Base-by-base conservation (phyloP, 2,888 invertebrate genomes). In the Mystacides longicornis region DNA sequence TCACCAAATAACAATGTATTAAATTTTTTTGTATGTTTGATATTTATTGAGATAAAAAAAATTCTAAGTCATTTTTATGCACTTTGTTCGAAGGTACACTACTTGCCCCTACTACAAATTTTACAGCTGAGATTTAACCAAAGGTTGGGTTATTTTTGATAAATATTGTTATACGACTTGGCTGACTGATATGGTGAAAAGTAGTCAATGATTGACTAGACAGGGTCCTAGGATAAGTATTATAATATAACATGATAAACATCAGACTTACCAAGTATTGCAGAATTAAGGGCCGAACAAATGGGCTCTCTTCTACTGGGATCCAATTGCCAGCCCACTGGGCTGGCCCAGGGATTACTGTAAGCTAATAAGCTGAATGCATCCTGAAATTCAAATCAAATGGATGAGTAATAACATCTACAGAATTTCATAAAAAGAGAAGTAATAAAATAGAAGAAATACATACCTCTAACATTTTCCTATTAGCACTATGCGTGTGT, bases 351-450 rank as follows among this genome's bases (percentile, higher is more conserved):
- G 23, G 97, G 98, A 79, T 98, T 96, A 65, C 93, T 89, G 76
- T 98, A 98, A 49, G 97, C 97, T 69, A 98, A 80, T 69, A 98
- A 81, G 78, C 96, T 96, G 80, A 97, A 98, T 68, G 97, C 97
- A 75, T 97, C 93, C 89, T 95, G 78, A 22, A 72, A 67, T 43
- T 14, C 43, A 43, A 16, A 43, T 11, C 7, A n/a, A n/a, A n/a
- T 43, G 18, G 45, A 7, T 19, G 20, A 45, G 45, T 21, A 45
- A 19, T 20, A n/a, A 3, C 11, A 3, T 45, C 3, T 7, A 7
- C 18, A 7, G 45, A 21, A 3, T 5, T 43, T n/a, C 18, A 43
- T 16, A 16, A n/a, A n/a, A 43, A 5, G 16, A 5, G 4, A 43
- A 43, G 16, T 14, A 5, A 43, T 43, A 43, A 43, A 14, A 16